phyloP scores from a whole-genome alignment of 2,797 vertebrate genomes.

The Naso thynnoides region DNA sequence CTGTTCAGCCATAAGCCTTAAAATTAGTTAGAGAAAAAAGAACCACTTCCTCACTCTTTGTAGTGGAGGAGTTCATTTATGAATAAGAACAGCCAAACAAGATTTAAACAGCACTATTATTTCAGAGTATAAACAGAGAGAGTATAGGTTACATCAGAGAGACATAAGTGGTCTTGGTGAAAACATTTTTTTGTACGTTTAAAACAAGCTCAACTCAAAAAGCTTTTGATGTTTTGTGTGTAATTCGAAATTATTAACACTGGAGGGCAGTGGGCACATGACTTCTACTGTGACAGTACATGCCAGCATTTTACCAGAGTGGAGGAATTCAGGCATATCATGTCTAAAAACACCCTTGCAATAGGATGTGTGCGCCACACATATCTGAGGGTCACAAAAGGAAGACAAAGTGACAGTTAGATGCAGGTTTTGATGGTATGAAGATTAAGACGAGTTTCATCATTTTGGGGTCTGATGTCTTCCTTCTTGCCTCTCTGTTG shows the following conservation, averaged over 20 bases:
- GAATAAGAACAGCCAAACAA: neutral
- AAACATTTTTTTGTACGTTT: neutral
- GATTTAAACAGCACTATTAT: neutral
- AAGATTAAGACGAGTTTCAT: slow-evolving; percentile 48
- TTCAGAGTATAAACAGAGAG: neutral
- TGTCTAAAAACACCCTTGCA: neutral
- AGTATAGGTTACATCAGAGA: neutral
- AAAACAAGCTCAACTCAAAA: neutral
- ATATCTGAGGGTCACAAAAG: neutral
- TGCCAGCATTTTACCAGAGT: neutral
- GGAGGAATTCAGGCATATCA: neutral
- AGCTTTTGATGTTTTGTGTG: neutral
- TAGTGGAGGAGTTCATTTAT: neutral
- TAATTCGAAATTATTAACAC: slow-evolving; percentile 24
- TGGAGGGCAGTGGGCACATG: slow-evolving; percentile 57
- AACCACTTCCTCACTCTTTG: too few species aligned
- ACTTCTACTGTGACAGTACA: neutral
- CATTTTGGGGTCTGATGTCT: slow-evolving; percentile 19
- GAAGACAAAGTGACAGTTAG: slow-evolving; percentile 22
- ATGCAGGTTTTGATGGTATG: neutral
- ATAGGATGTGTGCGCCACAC: neutral
- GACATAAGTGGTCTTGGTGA: neutral
- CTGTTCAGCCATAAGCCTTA: too few species aligned
- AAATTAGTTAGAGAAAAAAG: too few species aligned
- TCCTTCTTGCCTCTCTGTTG: slow-evolving; percentile 58